Base-by-base conservation (phyloP, 2,113 vertebrate genomes). In the Bucco capensis region DNA sequence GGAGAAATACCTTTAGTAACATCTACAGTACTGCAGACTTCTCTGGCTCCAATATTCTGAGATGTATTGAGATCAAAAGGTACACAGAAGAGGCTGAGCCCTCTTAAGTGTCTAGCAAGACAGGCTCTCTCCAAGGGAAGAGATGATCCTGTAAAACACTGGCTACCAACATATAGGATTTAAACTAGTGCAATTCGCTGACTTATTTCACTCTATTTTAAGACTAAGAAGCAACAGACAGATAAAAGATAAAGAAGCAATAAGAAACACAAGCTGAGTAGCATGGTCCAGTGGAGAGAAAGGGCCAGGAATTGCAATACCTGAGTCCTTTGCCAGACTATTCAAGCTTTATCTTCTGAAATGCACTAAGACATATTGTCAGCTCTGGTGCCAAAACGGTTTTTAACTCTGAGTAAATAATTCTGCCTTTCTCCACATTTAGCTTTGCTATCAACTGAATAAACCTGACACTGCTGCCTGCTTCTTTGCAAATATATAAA, bases 331-430 rank as follows among this genome's bases (percentile, higher is more conserved):
- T 67, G 64, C 56, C 67, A 80, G 72, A n/a, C 37, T 82, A 22
- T 82, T 91, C 53, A 81, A 57, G 64, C 50, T 92, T 91, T 67
- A 70, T 56, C 40, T 65, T 79, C 49, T 88, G 83, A 85, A 64
- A 77, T 25, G 19, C 54, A 50, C 42, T 51, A 44, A 89, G 38
- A 38, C 67, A 58, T 47, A 50, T 23, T 70, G 64, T 42, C n/a
- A 80, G 54, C 47, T 58, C 56, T 56, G 37, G n/a, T 85, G 54
- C 50, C 78, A 87, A 66, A 30, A 50, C 2, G 19, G 47, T 22
- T 83, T 79, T 87, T 92, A 76, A 84, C 70, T 93, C 27, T 44
- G 19, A 89, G 35, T 70, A 89, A 85, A 50, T 92, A 69, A 62
- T 82, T 88, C 27, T 56, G 40, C 40, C 23, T 81, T 54, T 73